phyloP scores from a whole-genome alignment of 2,797 vertebrate species.

The Podarcis lilfordi region DNA sequence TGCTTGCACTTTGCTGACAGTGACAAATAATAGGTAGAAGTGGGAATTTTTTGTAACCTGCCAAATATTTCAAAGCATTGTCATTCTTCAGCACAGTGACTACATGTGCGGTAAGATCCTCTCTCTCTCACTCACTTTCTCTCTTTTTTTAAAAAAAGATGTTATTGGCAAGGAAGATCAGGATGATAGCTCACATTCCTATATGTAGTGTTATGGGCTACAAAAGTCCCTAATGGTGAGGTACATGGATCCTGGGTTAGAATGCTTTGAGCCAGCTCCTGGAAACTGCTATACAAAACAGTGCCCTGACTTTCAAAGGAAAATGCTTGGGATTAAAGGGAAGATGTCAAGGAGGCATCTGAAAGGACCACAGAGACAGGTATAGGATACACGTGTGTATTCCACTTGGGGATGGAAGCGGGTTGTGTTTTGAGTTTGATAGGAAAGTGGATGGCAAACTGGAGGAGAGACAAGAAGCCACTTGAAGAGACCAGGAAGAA shows the following conservation, averaged over 20 bases:
- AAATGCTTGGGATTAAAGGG: not conserved
- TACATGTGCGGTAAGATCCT: conserved; percentile 8
- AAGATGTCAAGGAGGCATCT: not conserved
- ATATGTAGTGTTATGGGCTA: not conserved
- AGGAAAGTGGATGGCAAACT: not conserved
- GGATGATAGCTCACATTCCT: not conserved
- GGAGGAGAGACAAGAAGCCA: not conserved
- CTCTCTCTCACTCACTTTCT: not conserved
- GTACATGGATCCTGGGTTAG: not conserved
- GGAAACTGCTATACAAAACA: not conserved
- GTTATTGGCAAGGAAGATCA: not conserved
- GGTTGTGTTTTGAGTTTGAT: not conserved
- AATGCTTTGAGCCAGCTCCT: not conserved
- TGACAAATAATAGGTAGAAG: conserved; percentile 44
- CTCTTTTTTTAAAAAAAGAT: no score
- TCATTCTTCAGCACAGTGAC: conserved; percentile 8
- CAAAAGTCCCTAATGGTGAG: conserved; percentile 2
- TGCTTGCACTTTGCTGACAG: conserved; percentile 45
- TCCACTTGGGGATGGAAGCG: not conserved
- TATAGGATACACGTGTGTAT: not conserved
- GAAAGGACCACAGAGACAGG: not conserved
- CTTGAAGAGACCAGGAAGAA: not conserved
- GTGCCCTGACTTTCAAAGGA: not conserved
- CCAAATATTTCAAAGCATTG: not conserved
- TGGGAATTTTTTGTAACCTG: conserved; percentile 4